A percentile compares a stretch with the other conserved stretches of the same genome.
Evolutionary conservation across 2,888 invertebrate genomes (phyloP).

Genomic region (Archaeoteleia sp.): DNA sequence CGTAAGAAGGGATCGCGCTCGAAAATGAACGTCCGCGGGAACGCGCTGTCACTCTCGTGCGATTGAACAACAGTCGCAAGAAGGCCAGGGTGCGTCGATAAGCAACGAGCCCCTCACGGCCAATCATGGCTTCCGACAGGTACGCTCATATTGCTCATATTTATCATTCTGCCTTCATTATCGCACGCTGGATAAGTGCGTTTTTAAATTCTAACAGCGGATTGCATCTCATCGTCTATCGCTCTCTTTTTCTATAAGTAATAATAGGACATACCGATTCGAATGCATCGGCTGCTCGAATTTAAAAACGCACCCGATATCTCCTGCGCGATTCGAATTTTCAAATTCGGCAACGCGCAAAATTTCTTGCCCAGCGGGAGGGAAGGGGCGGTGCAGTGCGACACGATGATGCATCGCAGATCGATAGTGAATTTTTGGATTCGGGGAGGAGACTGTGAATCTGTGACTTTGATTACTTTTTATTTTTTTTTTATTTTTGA

Average conservation of each 20-base stretch:
- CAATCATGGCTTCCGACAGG: slow-evolving; percentile 32
- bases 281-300: too few species aligned
- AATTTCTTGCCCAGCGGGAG: neutral
- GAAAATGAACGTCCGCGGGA: neutral
- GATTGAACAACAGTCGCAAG: slow-evolving; percentile 3
- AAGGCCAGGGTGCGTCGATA: slow-evolving; percentile 7
- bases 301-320: too few species aligned
- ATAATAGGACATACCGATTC: too few species aligned
- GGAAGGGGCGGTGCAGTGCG: slow-evolving; percentile 37
- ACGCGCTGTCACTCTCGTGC: slow-evolving; percentile 6
- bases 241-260: too few species aligned
- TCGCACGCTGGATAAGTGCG: too few species aligned
- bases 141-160: too few species aligned
- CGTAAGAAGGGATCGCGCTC: neutral
- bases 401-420: slow-evolving; percentile 38
- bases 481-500: too few species aligned
- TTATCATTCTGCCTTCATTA: too few species aligned
- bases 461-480: too few species aligned
- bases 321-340: neutral
- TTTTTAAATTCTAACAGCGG: too few species aligned
- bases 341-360: slow-evolving; percentile 9
- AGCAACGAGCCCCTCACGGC: slow-evolving; percentile 1
- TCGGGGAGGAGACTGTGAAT: slow-evolving; percentile 12
- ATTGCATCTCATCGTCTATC: too few species aligned
- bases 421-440: slow-evolving; percentile 32